Base-by-base conservation (phyloP, 2,797 vertebrate genomes). In the Sebastes nivosus region DNA sequence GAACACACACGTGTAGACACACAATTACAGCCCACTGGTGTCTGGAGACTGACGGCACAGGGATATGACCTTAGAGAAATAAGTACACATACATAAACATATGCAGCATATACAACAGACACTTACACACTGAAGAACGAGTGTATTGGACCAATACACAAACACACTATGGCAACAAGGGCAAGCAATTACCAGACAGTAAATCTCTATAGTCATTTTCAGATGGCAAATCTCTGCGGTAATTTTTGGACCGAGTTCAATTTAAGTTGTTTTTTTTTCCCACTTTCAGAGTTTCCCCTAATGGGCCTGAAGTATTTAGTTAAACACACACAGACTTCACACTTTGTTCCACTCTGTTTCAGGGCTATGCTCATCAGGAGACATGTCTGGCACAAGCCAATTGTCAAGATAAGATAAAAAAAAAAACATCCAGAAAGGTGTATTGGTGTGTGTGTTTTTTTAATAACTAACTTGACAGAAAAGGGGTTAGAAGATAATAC, bases 161-260 rank as follows among this genome's bases (percentile, higher is more conserved):
- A 52, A 77, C 66, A 77, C 72, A 52, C 66, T 12, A 20, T 11
- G 1, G 6, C 29, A 67, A 59, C 32, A 69, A 70, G 52, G 72
- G 57, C 9, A 63, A 83, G 67, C 83, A 91, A 89, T 91, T 88
- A 92, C 85, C 78, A 82, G 72, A 72, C 34, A 67, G 57, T 10
- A 69, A 76, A 72, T 83, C 85, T 82, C 86, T 50, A 18, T 68
- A 78, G 80, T 77, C 55, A 84, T 79, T 87, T 75, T 77, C 63
- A 75, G 66, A 86, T 66, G 60, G 52, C 7, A 89, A 86, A 84
- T 88, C 75, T 83, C 81, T 46, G 38, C n/a, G 50, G 85, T 82
- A 57, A 87, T 91, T 89, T 88, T 88, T 85, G 67, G 69, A 79
- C 27, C 8, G 8, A 75, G 57, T 90, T 86, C 79, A 87, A 86